Conservation (phyloP, 2,797 vertebrate genomes). For the Champsocephalus esox region DNA sequence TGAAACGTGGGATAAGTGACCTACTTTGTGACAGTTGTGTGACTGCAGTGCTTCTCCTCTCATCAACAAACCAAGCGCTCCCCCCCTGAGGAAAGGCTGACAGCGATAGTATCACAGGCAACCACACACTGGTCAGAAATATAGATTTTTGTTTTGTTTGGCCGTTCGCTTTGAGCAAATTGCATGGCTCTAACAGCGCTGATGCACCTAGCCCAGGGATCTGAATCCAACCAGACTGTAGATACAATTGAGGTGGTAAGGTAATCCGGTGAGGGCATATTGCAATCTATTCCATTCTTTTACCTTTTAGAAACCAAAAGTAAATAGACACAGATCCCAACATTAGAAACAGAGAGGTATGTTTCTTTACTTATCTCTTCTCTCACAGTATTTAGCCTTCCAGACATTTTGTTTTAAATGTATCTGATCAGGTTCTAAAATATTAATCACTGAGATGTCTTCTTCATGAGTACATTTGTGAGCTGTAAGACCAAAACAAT, state of each 20-base stretch:
- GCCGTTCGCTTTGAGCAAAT: slow-evolving; percentile 8
- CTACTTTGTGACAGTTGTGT: slow-evolving; percentile 75
- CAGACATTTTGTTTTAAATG: neutral
- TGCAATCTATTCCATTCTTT: neutral
- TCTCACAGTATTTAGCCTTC: neutral
- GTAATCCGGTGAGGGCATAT: too few species aligned
- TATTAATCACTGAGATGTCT: neutral
- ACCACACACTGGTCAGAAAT: slow-evolving; percentile 26
- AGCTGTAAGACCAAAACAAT: too few species aligned
- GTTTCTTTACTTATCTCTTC: neutral
- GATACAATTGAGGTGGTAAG: neutral
- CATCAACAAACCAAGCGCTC: slow-evolving; percentile 60
- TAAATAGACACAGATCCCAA: neutral
- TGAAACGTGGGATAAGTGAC: slow-evolving; percentile 76
- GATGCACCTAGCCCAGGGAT: neutral
- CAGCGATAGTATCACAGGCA: slow-evolving; percentile 28
- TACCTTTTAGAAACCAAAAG: neutral
- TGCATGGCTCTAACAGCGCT: neutral
- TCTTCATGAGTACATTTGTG: neutral
- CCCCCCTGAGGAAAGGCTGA: slow-evolving; percentile 41
- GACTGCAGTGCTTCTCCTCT: slow-evolving; percentile 62
- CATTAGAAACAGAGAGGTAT: neutral
- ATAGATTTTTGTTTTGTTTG: slow-evolving; percentile 17
- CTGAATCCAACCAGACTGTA: neutral
- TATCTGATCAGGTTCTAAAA: neutral